A percentile compares a stretch with the other conserved stretches of the same genome.
Conservation (phyloP, 2,888 invertebrate genomes). For the Norana najaformis region DNA sequence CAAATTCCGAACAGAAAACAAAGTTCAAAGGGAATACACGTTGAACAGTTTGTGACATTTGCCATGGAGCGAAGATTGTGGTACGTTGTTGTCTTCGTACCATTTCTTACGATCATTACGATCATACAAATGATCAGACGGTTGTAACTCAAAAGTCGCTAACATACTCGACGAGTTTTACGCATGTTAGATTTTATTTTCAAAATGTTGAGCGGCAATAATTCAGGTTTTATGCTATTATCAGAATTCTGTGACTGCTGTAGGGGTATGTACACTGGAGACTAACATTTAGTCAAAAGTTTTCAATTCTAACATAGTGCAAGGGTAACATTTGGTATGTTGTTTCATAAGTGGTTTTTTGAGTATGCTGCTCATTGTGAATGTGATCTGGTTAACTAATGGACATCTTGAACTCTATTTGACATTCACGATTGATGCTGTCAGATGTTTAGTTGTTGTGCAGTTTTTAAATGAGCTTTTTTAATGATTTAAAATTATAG, state of each 20-base stretch:
- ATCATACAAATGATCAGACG: too few species aligned
- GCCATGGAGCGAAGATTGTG: too few species aligned
- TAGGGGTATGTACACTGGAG: background rate
- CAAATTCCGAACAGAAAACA: background rate
- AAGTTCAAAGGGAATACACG: background rate
- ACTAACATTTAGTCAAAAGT: background rate
- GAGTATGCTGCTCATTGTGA: too few species aligned
- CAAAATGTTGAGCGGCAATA: background rate
- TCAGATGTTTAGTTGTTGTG: too few species aligned
- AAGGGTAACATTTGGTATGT: background rate
- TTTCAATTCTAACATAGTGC: background rate
- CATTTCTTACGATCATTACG: background rate
- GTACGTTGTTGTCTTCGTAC: background rate
- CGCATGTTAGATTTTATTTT: background rate
- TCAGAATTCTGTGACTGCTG: too few species aligned
- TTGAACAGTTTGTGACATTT: background rate
- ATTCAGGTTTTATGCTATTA: background rate
- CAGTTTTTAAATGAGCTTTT: too few species aligned
- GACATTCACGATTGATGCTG: too few species aligned
- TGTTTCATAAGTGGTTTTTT: background rate
- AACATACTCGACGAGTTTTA: background rate
- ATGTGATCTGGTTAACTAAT: background rate
- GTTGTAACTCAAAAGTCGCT: background rate
- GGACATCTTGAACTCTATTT: background rate
- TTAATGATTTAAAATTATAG: too few species aligned